Percentiles rank a stretch among this genome's conserved stretches.
Conservation (phyloP, 2,113 vertebrate species). For the Colossoma macropomum region DNA sequence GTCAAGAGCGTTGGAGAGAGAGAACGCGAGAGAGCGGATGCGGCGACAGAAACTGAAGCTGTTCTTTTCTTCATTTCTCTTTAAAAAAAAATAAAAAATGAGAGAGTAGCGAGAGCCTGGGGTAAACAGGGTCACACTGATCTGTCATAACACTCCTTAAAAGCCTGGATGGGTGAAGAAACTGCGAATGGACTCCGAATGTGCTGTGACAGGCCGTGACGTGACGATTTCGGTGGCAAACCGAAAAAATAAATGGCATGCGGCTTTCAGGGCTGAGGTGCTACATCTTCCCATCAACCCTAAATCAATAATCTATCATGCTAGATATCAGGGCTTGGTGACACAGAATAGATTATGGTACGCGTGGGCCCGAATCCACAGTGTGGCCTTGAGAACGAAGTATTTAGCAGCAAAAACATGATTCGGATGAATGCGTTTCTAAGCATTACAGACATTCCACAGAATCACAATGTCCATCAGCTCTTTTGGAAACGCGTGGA, state of each 20-base stretch:
- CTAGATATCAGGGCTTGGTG: slow-evolving; percentile 2
- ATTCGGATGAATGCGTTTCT: background rate
- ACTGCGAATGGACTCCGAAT: slow-evolving; percentile 14
- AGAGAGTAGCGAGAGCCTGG: slow-evolving; percentile 13
- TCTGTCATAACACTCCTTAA: slow-evolving; percentile 33
- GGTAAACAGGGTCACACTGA: slow-evolving; percentile 26
- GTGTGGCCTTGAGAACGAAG: background rate
- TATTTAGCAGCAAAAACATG: background rate
- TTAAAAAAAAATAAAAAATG: slow-evolving; percentile 8
- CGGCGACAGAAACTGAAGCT: background rate
- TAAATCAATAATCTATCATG: slow-evolving; percentile 21
- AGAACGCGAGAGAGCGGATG: background rate
- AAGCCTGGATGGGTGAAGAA: background rate
- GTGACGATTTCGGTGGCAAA: background rate
- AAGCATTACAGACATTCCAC: background rate
- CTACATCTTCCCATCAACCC: slow-evolving; percentile 18
- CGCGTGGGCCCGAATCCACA: background rate
- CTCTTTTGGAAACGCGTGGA: background rate
- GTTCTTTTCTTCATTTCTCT: slow-evolving; percentile 26
- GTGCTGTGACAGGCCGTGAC: background rate
- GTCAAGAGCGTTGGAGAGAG: background rate
- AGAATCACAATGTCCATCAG: background rate
- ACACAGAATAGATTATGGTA: background rate
- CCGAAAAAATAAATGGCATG: background rate
- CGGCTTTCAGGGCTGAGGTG: background rate